Percentiles rank a stretch among this genome's conserved stretches.
Conservation (phyloP, 2,888 invertebrate species). For the Mesoligia furuncula region DNA sequence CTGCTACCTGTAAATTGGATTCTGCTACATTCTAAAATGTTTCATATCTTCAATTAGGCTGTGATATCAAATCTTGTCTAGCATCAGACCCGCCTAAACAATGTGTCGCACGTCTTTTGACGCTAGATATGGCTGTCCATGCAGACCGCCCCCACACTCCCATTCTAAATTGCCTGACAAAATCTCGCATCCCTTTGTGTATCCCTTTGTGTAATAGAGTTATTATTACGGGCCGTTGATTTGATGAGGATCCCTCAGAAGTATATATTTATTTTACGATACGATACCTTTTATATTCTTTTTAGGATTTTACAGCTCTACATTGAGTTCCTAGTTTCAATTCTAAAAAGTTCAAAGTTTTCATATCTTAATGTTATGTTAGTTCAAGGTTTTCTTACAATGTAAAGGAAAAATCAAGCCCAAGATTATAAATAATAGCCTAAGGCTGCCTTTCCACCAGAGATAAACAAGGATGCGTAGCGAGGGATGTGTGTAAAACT, state of each 20-base stretch:
- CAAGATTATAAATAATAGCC: conserved; percentile 63
- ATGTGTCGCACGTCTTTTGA: conserved; percentile 70
- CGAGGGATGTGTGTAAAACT: too few species aligned
- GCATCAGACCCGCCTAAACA: conserved; percentile 61
- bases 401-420: conserved; percentile 31
- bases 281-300: conserved; percentile 32
- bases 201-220: conserved; percentile 85
- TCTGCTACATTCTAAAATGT: neutral
- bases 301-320: neutral
- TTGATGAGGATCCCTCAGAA: conserved; percentile 77
- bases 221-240: conserved; percentile 86
- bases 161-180: conserved; percentile 83
- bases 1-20: neutral
- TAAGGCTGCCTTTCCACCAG: too few species aligned
- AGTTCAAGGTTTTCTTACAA: conserved; percentile 4
- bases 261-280: conserved; percentile 59
- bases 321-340: neutral
- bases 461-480: too few species aligned
- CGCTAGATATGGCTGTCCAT: conserved; percentile 69
- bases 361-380: neutral
- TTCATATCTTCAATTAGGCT: conserved; percentile 20
- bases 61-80: conserved; percentile 31
- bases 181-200: conserved; percentile 85
- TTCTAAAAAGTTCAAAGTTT: neutral
- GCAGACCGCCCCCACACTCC: conserved; percentile 77